These are phyloP conservation scores for Cyphomyrmex costatus DNA, from an alignment of 1,140 invertebrate species.

Conservation along the genomic window DNA sequence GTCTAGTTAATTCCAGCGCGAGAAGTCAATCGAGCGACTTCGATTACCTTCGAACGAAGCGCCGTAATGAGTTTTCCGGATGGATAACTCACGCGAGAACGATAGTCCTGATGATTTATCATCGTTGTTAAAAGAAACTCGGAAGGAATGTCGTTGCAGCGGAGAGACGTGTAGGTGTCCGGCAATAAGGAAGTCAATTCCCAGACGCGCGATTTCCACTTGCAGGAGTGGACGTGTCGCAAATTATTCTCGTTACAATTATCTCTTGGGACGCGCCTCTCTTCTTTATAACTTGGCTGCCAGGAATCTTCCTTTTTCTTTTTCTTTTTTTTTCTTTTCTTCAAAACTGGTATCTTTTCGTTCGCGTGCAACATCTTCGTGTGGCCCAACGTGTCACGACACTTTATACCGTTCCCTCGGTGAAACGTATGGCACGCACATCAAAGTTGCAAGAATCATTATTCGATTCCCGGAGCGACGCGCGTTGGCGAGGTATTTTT, in stretches of 20 bases:
- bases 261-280: neutral
- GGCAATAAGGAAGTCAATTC: slow-evolving; percentile 47
- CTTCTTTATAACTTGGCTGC: neutral
- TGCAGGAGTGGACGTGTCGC: neutral
- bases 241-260: slow-evolving; percentile 13
- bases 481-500: slow-evolving; percentile 40
- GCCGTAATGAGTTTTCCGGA: slow-evolving; percentile 48
- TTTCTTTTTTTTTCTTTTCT: neutral
- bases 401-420: slow-evolving; percentile 21
- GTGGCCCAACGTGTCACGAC: slow-evolving; percentile 23
- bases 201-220: slow-evolving; percentile 22
- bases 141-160: slow-evolving; percentile 25
- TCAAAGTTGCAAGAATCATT: slow-evolving; percentile 52
- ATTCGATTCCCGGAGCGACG: slow-evolving; percentile 42
- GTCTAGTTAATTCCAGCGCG: slow-evolving; percentile 36
- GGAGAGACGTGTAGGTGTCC: slow-evolving; percentile 34
- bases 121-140: neutral
- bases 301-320: neutral
- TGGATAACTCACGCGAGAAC: slow-evolving; percentile 4
- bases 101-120: slow-evolving; percentile 41
- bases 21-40: slow-evolving; percentile 52
- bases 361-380: slow-evolving; percentile 13
- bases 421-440: slow-evolving; percentile 29
- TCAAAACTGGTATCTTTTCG: neutral
- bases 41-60: slow-evolving; percentile 32